Evolutionary conservation across 2,888 invertebrate species (phyloP).

Genomic region (Nephrotoma guestfalica): DNA sequence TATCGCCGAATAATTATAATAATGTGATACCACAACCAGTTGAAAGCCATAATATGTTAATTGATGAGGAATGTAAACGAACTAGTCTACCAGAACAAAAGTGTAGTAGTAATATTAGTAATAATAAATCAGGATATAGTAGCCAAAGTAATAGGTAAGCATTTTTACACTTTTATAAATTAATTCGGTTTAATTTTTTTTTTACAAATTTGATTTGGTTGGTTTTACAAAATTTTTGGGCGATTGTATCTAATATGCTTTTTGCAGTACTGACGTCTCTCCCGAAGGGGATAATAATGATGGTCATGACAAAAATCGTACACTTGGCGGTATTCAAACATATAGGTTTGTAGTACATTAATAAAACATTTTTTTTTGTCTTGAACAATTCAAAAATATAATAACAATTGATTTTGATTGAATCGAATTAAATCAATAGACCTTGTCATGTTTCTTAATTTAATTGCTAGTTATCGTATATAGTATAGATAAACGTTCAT

Average conservation of each 20-base stretch:
- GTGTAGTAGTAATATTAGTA: not conserved
- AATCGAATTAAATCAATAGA: slow-evolving; percentile 1
- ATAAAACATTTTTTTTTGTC: not conserved
- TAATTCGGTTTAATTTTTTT: not conserved
- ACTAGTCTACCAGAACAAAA: not conserved
- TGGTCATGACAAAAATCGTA: slow-evolving; percentile 20
- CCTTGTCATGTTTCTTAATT: slow-evolving; percentile 11
- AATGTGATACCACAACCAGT: slow-evolving; percentile 1
- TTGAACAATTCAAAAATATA: not conserved
- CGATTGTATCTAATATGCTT: not conserved
- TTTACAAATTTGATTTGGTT: slow-evolving; percentile 1
- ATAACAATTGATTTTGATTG: not conserved
- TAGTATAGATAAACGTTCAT: not conserved
- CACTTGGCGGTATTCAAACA: slow-evolving; percentile 29
- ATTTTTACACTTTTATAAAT: not conserved
- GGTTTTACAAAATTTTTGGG: slow-evolving; percentile 2
- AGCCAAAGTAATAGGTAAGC: slow-evolving; percentile 9
- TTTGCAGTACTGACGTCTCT: slow-evolving; percentile 8
- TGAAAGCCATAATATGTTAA: not conserved
- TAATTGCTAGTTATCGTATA: not conserved
- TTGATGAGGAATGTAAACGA: slow-evolving; percentile 4
- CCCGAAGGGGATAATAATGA: slow-evolving; percentile 11
- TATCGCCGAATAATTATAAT: slow-evolving; percentile 6
- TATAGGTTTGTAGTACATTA: slow-evolving; percentile 14
- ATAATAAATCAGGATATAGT: slow-evolving; percentile 2